Percentiles rank a stretch among this genome's conserved stretches.
Conservation (phyloP, 2,113 vertebrate species). For the Rhea americana region DNA sequence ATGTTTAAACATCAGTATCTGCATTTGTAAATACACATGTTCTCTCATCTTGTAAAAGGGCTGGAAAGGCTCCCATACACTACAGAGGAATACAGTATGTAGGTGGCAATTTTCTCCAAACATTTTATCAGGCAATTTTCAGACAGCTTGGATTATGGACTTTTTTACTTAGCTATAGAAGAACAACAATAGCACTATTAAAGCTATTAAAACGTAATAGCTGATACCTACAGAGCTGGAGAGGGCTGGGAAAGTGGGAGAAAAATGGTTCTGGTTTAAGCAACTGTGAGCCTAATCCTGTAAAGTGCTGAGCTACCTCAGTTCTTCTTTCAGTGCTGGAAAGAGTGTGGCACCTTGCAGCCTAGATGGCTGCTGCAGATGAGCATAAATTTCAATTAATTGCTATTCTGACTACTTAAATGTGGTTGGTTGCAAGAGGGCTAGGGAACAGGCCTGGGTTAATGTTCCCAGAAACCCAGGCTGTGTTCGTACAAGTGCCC, state of each 20-base stretch:
- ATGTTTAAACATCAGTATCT: neutral
- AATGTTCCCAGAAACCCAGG: neutral
- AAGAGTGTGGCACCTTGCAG: neutral
- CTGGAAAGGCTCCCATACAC: constrained; percentile 2
- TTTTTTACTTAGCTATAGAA: constrained; percentile 5
- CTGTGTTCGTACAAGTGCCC: neutral
- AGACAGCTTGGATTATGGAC: neutral
- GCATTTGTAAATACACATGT: constrained; percentile 15
- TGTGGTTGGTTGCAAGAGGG: neutral
- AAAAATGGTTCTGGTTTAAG: neutral
- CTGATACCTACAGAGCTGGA: neutral
- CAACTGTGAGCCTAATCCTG: neutral
- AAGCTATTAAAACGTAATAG: constrained; percentile 29
- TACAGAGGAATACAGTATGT: neutral
- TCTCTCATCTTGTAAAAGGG: neutral
- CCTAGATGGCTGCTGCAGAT: neutral
- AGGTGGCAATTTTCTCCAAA: constrained; percentile 48
- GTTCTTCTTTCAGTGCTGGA: neutral
- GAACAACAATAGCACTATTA: neutral
- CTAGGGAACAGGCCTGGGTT: neutral
- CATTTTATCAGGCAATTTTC: constrained; percentile 31
- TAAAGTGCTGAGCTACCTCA: neutral
- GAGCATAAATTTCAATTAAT: neutral
- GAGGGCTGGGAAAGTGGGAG: neutral
- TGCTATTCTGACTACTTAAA: neutral